Evolutionary conservation across 2,888 invertebrate genomes (phyloP).

Genomic region (Polymixis flavicincta): DNA sequence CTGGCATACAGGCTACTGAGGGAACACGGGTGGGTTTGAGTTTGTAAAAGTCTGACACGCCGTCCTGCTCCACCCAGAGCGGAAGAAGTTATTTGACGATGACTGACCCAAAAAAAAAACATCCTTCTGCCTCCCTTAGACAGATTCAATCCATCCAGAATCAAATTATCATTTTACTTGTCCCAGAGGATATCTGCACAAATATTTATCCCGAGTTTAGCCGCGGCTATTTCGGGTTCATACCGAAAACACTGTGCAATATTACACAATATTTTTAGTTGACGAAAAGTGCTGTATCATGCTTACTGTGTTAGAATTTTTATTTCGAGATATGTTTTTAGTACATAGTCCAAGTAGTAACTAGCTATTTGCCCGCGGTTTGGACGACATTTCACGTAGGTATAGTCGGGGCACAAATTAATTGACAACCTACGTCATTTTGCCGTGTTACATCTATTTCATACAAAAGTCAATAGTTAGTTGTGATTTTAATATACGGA

Average conservation of each 20-base stretch:
- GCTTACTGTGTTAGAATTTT: no score
- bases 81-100: no score
- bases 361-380: no score
- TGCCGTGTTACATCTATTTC: background rate
- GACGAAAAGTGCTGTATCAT: conserved; percentile 13
- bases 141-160: background rate
- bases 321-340: no score
- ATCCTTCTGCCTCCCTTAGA: background rate
- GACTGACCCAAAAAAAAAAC: no score
- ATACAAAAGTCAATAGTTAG: background rate
- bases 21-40: no score
- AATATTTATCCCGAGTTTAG: background rate
- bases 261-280: background rate
- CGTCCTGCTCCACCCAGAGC: no score
- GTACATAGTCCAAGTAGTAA: no score
- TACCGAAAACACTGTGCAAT: conserved; percentile 22
- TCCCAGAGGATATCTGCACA: background rate
- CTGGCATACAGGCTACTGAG: no score
- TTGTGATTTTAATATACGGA: background rate
- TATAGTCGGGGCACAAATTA: no score
- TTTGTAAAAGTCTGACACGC: no score
- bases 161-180: background rate
- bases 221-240: background rate
- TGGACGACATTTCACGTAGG: no score
- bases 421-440: background rate